Conservation (phyloP, 2,797 vertebrate species). For the Carapus acus region DNA sequence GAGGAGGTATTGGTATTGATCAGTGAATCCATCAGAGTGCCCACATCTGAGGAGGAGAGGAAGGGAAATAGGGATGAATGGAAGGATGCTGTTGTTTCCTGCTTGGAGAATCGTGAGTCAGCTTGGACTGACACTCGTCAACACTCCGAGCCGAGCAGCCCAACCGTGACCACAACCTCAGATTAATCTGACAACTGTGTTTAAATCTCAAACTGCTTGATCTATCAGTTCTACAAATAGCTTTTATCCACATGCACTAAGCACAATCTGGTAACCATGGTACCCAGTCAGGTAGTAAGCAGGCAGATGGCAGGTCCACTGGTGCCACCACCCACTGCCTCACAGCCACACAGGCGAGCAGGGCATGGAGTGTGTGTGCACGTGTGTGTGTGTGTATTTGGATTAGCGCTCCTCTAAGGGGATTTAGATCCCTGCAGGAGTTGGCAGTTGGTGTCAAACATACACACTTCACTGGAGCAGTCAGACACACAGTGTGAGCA, state of each 20-base stretch:
- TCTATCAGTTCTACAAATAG: constrained; percentile 32
- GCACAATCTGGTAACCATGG: constrained; percentile 45
- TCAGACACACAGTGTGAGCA: constrained; percentile 18
- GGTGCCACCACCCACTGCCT: constrained; percentile 56
- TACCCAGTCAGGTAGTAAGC: constrained; percentile 29
- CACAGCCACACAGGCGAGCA: constrained; percentile 2
- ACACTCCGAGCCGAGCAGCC: not conserved
- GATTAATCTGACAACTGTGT: constrained; percentile 20
- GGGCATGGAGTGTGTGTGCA: constrained; percentile 22
- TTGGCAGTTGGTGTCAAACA: constrained; percentile 22
- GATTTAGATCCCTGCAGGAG: constrained; percentile 47
- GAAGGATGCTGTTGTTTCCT: constrained; percentile 16
- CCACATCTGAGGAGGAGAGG: constrained; percentile 13
- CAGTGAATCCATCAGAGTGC: constrained; percentile 16
- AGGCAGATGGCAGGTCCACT: constrained; percentile 60
- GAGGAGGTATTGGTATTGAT: constrained; percentile 13
- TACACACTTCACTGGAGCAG: constrained; percentile 18
- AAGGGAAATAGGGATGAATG: not conserved
- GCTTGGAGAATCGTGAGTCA: constrained; percentile 30
- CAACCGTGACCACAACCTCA: constrained; percentile 15
- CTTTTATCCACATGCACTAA: constrained; percentile 33
- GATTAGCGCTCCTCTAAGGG: constrained; percentile 57
- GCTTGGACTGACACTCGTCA: too few relatives aligned
- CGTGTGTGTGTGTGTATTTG: constrained; percentile 5
- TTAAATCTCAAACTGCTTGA: constrained; percentile 15